Evolutionary conservation across 2,888 invertebrate species (phyloP), one percentile per base, ranked within the genome.

Genomic region (Acanthosoma haemorrhoidale): DNA sequence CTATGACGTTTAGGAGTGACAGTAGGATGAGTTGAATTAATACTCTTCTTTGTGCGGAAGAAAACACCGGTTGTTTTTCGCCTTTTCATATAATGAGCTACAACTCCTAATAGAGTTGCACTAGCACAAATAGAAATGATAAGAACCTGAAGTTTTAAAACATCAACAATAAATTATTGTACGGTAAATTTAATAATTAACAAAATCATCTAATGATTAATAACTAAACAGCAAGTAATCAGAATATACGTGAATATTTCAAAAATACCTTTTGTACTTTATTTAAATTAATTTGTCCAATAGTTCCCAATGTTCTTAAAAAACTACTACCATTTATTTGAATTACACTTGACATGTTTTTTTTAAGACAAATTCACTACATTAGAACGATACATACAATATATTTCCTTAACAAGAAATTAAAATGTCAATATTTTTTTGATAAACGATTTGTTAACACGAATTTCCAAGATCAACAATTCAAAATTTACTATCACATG

Each of bases 41-140:
- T 25, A 11, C 13, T 36, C 31, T 39, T 64, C 31, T 64, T 64
- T 1, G 36, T 39, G n/a, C 64, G 36, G n/a, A 64, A 38, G 29
- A 64, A 64, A 18, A 18, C 25, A 41, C 25, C 8, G 18, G 31
- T 57, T 5, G 67, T 43, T 25, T 67, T 67, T 71, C 88, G 83
- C 69, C 92, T 84, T 60, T 90, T 87, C 76, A 93, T 82, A 80
- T 90, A 92, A 75, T 89, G 86, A 43, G 94, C 92, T 32, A 95
- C 80, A 9, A 92, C 86, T 39, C 92, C 91, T 43, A 95, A 85
- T n/a, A 94, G 82, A 8, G 91, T 86, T 18, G 92, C 87, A 77
- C 94, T 91, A 39, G 91, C 85, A 63, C 90, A 86, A 74, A 91
- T 83, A 74, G 90, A 88, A 78, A 90, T 84, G 77, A 90, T 81